Evolutionary conservation across 2,888 invertebrate species (phyloP), one percentile per base, ranked within the genome.

Genomic region (Drosophila greeni): DNA sequence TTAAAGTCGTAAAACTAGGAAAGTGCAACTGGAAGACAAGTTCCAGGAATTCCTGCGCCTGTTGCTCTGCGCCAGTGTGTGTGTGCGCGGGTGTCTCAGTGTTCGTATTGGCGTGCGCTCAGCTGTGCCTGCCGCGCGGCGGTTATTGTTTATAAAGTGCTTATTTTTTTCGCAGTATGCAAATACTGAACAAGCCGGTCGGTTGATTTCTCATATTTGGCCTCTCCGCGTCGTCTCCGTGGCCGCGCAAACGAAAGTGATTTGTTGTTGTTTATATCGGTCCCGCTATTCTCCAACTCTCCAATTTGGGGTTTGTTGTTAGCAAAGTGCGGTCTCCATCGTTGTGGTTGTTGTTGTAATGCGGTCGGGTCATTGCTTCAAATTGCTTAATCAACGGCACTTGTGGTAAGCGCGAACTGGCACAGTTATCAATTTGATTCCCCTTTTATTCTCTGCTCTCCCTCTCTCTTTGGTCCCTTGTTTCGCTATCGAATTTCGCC

Each of bases 401-500:
- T 77, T 81, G 84, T 83, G 82, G 79, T 79, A 79, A 84, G 84
- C 70, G 73, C 76, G 76, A 79, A 83, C 68, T 78, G 67, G 82
- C 82, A 72, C 73, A 81, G 66, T 72, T 78, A 69, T 70, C 43
- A 62, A 34, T 49, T 45, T 23, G 43, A 24, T 39, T 54, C 34
- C 23, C 23, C 33, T 24, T 49, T 52, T 47, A 12, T 45, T 45
- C 33, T 18, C 26, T 16, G 34, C n/a, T 24, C n/a, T 62, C 18
- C 20, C 8, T 16, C 20, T 31, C 24, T 14, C n/a, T 57, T 39
- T 29, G 2, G 18, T n/a, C 26, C 20, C 11, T 26, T 42, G 26
- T 47, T 24, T 23, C 18, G 34, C 42, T 66, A 52, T 69, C 70
- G 47, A 49, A 48, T 79, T 69, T 58, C 51, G 47, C 40, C 52